These are phyloP conservation scores for Pterobdella sp. DNA, from an alignment of 2,888 invertebrate genomes.

Conservation along the genomic window DNA sequence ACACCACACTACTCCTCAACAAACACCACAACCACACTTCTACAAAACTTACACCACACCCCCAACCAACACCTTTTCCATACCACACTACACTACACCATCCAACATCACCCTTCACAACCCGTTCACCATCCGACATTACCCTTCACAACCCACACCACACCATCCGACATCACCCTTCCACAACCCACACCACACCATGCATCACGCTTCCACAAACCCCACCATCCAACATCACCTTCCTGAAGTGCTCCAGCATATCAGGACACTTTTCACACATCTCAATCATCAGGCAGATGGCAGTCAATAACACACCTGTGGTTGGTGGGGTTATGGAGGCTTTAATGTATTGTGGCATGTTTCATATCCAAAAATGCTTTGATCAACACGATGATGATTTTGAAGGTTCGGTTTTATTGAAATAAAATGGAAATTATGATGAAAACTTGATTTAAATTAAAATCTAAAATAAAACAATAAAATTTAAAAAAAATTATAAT, in stretches of 20 bases:
- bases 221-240: conserved; percentile 60
- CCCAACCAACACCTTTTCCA: conserved; percentile 3
- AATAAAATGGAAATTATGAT: no score
- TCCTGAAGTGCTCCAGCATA: conserved; percentile 93
- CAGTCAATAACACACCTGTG: conserved; percentile 85
- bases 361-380: no score
- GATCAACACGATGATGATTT: no score
- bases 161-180: background rate
- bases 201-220: background rate
- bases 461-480: no score
- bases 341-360: background rate
- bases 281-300: conserved; percentile 94
- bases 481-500: no score
- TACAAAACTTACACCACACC: no score
- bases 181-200: background rate
- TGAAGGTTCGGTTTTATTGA: background rate
- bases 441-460: no score
- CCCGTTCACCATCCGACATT: background rate
- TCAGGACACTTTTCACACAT: conserved; percentile 98
- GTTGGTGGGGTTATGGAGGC: background rate
- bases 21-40: no score
- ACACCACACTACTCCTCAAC: no score
- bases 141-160: background rate
- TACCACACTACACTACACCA: background rate
- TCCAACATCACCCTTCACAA: conserved; percentile 14